phyloP scores from a whole-genome alignment of 1,140 invertebrate species.

The Sarcophaga bullata region DNA sequence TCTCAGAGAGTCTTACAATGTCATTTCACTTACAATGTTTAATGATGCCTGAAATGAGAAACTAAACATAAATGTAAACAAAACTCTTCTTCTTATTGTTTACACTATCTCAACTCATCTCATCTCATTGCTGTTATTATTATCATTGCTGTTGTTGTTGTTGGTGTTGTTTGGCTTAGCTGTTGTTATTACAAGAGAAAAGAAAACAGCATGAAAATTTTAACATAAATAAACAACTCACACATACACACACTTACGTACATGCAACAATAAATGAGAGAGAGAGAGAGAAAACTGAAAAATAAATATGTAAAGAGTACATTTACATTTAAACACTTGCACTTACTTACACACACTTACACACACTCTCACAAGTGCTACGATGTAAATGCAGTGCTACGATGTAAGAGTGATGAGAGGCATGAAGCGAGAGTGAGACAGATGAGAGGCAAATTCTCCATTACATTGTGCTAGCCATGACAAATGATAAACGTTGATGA shows the following conservation, averaged over 20 bases:
- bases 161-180: background rate
- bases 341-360: background rate
- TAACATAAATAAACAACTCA: background rate
- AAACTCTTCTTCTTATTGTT: background rate
- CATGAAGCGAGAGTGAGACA: no score
- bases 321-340: no score
- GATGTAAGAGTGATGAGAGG: no score
- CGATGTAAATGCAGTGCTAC: no score
- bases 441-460: no score
- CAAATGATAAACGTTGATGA: constrained; percentile 28
- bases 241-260: background rate
- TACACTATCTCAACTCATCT: background rate
- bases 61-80: constrained; percentile 33
- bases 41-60: constrained; percentile 30
- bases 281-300: no score
- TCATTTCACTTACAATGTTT: constrained; percentile 5
- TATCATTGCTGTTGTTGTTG: background rate
- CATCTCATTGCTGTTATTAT: background rate
- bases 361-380: background rate
- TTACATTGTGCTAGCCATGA: background rate
- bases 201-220: background rate
- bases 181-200: constrained; percentile 22
- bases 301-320: no score
- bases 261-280: background rate
- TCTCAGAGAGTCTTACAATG: background rate